These are phyloP conservation scores for Coptodon bakossiorum DNA, from an alignment of 2,113 vertebrate species.

Conservation along the genomic window DNA sequence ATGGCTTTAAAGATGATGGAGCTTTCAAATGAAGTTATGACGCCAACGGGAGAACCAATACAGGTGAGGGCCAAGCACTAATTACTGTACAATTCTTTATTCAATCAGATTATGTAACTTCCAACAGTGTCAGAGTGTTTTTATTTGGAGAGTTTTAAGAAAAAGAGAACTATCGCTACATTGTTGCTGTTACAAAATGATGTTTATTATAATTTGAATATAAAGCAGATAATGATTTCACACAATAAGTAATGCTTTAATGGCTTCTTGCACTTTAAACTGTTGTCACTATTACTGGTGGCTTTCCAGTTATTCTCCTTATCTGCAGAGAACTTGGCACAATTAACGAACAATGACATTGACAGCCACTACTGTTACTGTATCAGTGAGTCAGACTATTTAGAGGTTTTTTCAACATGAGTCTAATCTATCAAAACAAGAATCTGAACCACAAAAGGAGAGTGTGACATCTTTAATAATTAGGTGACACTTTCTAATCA, in stretches of 20 bases:
- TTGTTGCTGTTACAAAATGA: not conserved
- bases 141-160: not conserved
- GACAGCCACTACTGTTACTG: not conserved
- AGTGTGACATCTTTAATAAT: not conserved
- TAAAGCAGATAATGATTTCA: not conserved
- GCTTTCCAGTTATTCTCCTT: not conserved
- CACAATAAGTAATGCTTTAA: not conserved
- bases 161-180: not conserved
- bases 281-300: not conserved
- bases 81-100: not conserved
- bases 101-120: not conserved
- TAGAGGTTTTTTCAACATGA: not conserved
- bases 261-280: not conserved
- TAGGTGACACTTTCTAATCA: not conserved
- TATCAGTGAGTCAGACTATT: not conserved
- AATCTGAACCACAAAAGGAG: not conserved
- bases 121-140: not conserved
- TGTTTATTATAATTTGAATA: not conserved
- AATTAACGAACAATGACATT: not conserved
- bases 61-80: constrained; percentile 73
- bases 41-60: constrained; percentile 91
- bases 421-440: not conserved
- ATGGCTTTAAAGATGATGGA: constrained; percentile 99
- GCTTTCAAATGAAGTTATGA: constrained; percentile 88
- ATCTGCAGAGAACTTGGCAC: not conserved